Percentiles rank a stretch among this genome's conserved stretches.
These are phyloP conservation scores for Aquatica leii DNA, from an alignment of 2,888 invertebrate species.

Conservation along the genomic window DNA sequence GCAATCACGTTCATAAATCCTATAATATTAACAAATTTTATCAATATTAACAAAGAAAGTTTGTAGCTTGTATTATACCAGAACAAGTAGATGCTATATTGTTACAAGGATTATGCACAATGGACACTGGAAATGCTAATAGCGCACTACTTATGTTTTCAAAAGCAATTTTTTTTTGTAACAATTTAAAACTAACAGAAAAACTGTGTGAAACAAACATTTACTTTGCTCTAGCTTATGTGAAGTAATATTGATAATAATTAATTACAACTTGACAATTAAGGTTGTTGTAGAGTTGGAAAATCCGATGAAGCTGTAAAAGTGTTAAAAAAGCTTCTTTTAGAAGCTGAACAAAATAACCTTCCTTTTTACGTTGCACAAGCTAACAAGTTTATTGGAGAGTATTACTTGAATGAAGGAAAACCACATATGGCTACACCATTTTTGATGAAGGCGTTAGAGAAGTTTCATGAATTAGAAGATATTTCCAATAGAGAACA, in stretches of 20 bases:
- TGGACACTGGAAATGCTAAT: conserved; percentile 62
- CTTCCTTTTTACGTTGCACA: conserved; percentile 51
- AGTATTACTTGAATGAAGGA: conserved; percentile 53
- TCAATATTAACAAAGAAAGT: no score
- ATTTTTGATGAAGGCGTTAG: conserved; percentile 50
- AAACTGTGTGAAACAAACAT: conserved; percentile 65
- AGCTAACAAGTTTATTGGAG: conserved; percentile 55
- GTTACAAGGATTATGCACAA: conserved; percentile 65
- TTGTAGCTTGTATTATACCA: conserved; percentile 21
- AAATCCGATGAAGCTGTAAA: conserved; percentile 44
- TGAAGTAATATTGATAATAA: conserved; percentile 57
- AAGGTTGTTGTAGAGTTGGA: conserved; percentile 46
- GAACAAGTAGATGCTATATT: conserved; percentile 65
- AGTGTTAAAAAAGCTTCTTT: conserved; percentile 47
- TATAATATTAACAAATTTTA: no score
- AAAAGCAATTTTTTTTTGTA: conserved; percentile 61
- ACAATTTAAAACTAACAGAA: conserved; percentile 55
- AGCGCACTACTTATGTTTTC: conserved; percentile 64
- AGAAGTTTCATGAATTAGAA: conserved; percentile 48
- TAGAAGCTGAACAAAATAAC: conserved; percentile 46
- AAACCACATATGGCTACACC: conserved; percentile 50
- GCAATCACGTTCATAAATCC: no score
- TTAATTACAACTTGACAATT: background rate
- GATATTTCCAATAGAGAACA: conserved; percentile 47
- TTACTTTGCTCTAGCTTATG: conserved; percentile 65